phyloP scores from a whole-genome alignment of 2,888 invertebrate species.

The Sphinx pinastri region DNA sequence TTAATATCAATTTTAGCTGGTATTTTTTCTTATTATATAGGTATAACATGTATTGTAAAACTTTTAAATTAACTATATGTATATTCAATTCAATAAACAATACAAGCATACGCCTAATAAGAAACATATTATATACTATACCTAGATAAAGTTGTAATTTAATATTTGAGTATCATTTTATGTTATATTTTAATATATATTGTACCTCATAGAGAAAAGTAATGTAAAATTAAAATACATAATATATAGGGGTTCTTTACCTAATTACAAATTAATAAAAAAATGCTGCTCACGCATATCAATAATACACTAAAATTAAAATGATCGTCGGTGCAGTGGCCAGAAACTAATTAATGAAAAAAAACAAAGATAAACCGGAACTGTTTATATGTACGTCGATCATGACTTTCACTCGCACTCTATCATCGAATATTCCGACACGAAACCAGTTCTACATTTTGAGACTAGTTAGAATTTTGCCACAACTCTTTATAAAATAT shows the following conservation, averaged over 20 bases:
- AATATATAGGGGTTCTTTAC: too few relatives aligned
- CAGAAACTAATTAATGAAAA: slow-evolving; percentile 61
- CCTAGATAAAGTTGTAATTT: too few relatives aligned
- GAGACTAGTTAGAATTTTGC: slow-evolving; percentile 58
- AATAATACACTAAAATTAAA: slow-evolving; percentile 3
- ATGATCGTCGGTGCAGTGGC: slow-evolving; percentile 39
- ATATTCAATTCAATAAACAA: too few relatives aligned
- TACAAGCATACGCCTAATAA: too few relatives aligned
- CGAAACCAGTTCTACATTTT: slow-evolving; percentile 72
- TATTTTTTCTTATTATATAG: background rate
- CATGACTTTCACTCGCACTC: slow-evolving; percentile 82
- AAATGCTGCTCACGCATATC: background rate
- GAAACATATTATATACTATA: too few relatives aligned
- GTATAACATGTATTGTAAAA: background rate
- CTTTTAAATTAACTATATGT: background rate
- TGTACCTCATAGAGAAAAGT: too few relatives aligned
- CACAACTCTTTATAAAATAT: slow-evolving; percentile 43
- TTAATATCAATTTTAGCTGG: background rate
- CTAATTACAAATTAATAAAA: too few relatives aligned
- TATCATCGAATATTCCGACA: slow-evolving; percentile 76
- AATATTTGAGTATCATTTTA: too few relatives aligned
- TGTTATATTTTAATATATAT: too few relatives aligned
- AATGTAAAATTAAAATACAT: too few relatives aligned
- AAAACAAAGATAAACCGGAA: slow-evolving; percentile 73
- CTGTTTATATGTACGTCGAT: slow-evolving; percentile 72